A percentile compares a stretch with the other conserved stretches of the same genome.
Conservation (phyloP, 92 coral and sea anemone genomes). For the Heliopora coerulea region DNA sequence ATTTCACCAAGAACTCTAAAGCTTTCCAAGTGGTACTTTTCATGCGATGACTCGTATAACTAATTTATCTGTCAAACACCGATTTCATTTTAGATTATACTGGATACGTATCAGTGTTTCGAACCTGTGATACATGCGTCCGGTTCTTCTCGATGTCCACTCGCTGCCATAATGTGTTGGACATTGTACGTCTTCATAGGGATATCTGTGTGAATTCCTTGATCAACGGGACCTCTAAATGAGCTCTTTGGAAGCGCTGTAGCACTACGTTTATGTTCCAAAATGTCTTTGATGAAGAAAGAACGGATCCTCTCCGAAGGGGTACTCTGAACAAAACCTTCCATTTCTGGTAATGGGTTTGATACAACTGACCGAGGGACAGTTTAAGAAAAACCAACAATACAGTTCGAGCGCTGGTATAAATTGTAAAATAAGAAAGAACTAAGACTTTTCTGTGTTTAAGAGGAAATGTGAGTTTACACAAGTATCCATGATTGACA, state of each 20-base stretch:
- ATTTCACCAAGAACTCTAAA: background rate
- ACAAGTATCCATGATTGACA: slow-evolving; percentile 47
- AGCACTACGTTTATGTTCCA: slow-evolving; percentile 19
- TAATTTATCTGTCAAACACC: slow-evolving; percentile 43
- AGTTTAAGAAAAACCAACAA: slow-evolving; percentile 4
- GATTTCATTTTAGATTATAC: slow-evolving; percentile 39
- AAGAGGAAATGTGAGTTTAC: slow-evolving; percentile 45
- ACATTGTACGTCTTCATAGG: background rate
- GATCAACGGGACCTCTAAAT: background rate
- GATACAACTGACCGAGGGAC: background rate
- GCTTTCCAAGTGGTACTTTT: slow-evolving; percentile 12
- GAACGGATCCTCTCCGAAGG: slow-evolving; percentile 30
- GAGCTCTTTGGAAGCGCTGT: background rate
- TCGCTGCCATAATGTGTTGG: slow-evolving; percentile 23
- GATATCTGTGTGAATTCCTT: background rate
- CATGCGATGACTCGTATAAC: slow-evolving; percentile 22
- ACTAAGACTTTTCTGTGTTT: slow-evolving; percentile 18
- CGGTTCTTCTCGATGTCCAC: slow-evolving; percentile 6
- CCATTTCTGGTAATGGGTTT: background rate
- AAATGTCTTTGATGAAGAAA: slow-evolving; percentile 41
- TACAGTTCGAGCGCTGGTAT: slow-evolving; percentile 29
- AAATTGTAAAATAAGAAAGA: slow-evolving; percentile 24
- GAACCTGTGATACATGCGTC: slow-evolving; percentile 27
- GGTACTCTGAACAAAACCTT: slow-evolving; percentile 1
- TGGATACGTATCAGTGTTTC: background rate